phyloP scores from a whole-genome alignment of 2,797 vertebrate genomes.

The Cuculus canorus region DNA sequence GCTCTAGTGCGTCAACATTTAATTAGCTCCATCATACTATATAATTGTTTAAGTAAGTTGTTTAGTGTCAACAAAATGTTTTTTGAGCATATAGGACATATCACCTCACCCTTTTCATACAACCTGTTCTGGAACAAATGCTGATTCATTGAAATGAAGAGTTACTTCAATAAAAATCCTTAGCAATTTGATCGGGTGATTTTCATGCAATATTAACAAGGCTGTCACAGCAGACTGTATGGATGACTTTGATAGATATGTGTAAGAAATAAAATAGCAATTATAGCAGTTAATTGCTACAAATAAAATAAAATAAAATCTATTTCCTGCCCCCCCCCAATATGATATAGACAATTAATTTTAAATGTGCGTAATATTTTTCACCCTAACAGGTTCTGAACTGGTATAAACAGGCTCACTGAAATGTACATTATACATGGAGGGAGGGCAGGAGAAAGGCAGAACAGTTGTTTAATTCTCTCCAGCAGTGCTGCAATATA shows the following conservation, averaged over 20 bases:
- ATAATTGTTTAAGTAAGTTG: neutral
- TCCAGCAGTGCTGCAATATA: neutral
- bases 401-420: neutral
- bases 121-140: neutral
- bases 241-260: neutral
- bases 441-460: neutral
- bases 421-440: neutral
- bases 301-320: neutral
- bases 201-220: neutral
- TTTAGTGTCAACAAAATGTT: neutral
- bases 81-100: neutral
- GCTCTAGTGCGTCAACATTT: neutral
- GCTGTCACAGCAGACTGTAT: neutral
- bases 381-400: neutral
- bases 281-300: neutral
- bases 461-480: neutral
- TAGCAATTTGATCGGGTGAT: neutral
- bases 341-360: neutral
- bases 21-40: neutral
- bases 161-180: neutral
- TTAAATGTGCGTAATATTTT: neutral
- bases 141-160: neutral
- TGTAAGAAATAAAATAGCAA: conserved; percentile 9
- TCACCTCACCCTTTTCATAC: neutral
- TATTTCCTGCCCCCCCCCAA: neutral